A percentile compares a stretch with the other conserved stretches of the same genome.
These are phyloP conservation scores for Stegastes partitus DNA, from an alignment of 2,113 vertebrate species.

Conservation along the genomic window DNA sequence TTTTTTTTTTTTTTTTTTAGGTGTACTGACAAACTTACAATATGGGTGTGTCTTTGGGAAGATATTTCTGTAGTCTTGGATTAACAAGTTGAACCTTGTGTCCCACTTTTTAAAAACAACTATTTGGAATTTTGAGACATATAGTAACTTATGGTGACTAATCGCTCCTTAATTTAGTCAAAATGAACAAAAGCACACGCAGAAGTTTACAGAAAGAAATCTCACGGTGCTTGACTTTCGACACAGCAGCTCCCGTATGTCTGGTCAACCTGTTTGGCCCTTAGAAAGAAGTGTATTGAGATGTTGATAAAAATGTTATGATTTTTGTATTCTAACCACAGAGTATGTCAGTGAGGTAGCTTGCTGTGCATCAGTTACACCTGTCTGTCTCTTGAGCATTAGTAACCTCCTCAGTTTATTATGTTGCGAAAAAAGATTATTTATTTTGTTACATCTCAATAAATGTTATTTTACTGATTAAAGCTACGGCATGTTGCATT, in stretches of 20 bases:
- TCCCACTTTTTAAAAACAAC: neutral
- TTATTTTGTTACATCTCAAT: constrained; percentile 97
- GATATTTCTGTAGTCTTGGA: constrained; percentile 41
- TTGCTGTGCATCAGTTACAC: constrained; percentile 62
- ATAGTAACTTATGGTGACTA: neutral
- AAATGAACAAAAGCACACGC: constrained; percentile 10
- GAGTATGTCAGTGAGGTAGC: constrained; percentile 55
- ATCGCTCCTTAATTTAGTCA: constrained; percentile 16
- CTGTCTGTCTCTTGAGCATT: constrained; percentile 66
- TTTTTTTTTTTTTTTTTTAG: constrained; percentile 24
- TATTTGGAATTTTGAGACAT: neutral
- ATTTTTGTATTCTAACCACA: constrained; percentile 39
- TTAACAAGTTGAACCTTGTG: constrained; percentile 10
- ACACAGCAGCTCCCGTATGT: constrained; percentile 31
- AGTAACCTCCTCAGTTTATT: constrained; percentile 82
- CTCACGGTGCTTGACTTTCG: constrained; percentile 48
- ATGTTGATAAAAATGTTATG: constrained; percentile 19
- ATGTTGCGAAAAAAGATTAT: constrained; percentile 94
- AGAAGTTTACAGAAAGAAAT: constrained; percentile 30
- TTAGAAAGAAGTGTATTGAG: constrained; percentile 9
- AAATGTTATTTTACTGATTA: constrained; percentile 96
- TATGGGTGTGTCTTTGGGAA: constrained; percentile 37
- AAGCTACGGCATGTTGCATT: constrained; percentile 31
- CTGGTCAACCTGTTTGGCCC: neutral
- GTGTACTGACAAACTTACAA: constrained; percentile 19